Percentiles rank a stretch among this genome's conserved stretches.
Evolutionary conservation across 2,797 vertebrate species (phyloP).

Genomic region (Telmatherina bonti): DNA sequence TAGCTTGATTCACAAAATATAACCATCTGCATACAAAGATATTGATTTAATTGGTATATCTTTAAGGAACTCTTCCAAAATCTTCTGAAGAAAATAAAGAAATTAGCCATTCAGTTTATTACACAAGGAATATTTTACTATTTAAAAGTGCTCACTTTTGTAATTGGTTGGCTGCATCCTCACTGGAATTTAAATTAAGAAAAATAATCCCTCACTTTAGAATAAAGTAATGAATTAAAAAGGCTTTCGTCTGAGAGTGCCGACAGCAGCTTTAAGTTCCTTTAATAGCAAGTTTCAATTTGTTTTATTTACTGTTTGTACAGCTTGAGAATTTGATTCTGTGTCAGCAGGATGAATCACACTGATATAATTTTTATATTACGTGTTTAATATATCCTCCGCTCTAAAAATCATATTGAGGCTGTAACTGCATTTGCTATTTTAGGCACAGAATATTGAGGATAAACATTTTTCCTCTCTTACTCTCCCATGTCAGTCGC

Average conservation of each 20-base stretch:
- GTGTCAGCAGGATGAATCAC: slow-evolving; percentile 5
- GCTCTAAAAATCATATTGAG: neutral
- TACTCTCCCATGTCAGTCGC: slow-evolving; percentile 6
- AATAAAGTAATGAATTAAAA: neutral
- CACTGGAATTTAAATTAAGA: neutral
- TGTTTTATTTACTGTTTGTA: neutral
- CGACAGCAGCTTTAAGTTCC: neutral
- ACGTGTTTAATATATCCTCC: slow-evolving; percentile 4
- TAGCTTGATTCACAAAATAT: slow-evolving; percentile 49
- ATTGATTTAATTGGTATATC: slow-evolving; percentile 20
- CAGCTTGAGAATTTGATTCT: neutral
- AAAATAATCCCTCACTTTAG: neutral
- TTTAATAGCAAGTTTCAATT: neutral
- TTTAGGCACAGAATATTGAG: slow-evolving; percentile 1
- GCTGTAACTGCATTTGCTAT: slow-evolving; percentile 3
- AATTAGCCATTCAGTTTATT: slow-evolving; percentile 12
- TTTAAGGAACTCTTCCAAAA: neutral
- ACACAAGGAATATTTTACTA: neutral
- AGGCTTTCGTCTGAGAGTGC: neutral
- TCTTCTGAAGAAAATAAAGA: slow-evolving; percentile 2
- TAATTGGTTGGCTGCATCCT: no score
- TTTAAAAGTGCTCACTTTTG: neutral
- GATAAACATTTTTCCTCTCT: slow-evolving; percentile 15
- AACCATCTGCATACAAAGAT: slow-evolving; percentile 39
- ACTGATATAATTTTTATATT: neutral